Evolutionary conservation across 1,140 invertebrate genomes (phyloP).

Genomic region (Zaprionus tsacasi): DNA sequence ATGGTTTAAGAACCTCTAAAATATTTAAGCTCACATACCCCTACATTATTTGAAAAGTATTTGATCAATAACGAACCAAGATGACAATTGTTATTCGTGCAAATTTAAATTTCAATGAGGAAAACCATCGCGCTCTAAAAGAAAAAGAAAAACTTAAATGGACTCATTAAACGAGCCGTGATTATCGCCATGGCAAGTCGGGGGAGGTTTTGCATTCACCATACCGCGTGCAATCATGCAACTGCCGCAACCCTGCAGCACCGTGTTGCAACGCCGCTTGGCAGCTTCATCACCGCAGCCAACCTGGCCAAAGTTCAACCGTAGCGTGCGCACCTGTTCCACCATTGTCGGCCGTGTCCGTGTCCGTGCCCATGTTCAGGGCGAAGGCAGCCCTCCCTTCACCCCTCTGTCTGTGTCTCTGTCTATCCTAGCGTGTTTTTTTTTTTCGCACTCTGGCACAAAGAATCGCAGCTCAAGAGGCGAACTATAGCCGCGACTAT

Average conservation of each 20-base stretch:
- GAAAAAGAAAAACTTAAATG: not conserved
- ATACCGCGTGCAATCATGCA: conserved; percentile 2
- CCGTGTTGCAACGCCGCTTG: conserved; percentile 12
- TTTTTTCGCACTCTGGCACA: conserved; percentile 30
- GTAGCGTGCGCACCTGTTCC: conserved; percentile 33
- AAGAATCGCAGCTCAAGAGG: conserved; percentile 8
- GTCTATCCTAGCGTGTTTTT: conserved; percentile 6
- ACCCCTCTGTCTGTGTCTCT: no score
- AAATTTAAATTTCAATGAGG: not conserved
- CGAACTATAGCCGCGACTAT: conserved; percentile 30
- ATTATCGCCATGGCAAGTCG: conserved; percentile 3
- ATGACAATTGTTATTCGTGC: not conserved
- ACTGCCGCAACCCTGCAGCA: conserved; percentile 11
- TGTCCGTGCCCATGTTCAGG: no score
- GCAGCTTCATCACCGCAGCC: conserved; percentile 14
- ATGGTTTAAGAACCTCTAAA: no score
- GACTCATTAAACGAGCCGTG: conserved; percentile 3
- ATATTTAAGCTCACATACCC: not conserved
- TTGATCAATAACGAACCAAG: not conserved
- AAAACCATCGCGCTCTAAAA: not conserved
- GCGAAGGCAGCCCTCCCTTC: not conserved
- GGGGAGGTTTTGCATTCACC: not conserved
- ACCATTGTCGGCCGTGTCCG: not conserved
- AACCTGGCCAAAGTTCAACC: conserved; percentile 34
- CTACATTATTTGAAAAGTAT: not conserved